Evolutionary conservation across 2,797 vertebrate genomes (phyloP), one percentile per base, ranked within the genome.

Genomic region (Capromys pilorides): DNA sequence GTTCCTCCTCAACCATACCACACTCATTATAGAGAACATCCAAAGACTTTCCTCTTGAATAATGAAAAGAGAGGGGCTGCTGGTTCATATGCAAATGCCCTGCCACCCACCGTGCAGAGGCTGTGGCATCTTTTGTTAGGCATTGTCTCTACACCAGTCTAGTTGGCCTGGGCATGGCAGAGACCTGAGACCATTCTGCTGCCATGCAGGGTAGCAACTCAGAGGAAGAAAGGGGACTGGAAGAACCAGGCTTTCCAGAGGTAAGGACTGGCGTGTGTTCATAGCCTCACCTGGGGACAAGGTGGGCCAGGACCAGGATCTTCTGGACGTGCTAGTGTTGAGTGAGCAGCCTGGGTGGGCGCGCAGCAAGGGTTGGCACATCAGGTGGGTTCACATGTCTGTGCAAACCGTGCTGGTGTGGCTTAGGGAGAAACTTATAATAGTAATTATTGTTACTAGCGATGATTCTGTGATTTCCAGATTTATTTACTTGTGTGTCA

Each of bases 71-170:
- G n/a, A 21, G 59, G 41, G 49, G 75, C 67, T 7, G 33, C 45
- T 66, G 13, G 81, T 86, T 93, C 61, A 67, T 86, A 33, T 91
- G 85, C 93, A 89, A n/a, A 95, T 93, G 6, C 11, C 6, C 41
- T 18, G 26, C 91, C 88, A 78, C 91, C 94, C 77, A 33, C 73
- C 13, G 5, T 39, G 41, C 41, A 5, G 36, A 86, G 85, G 57
- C 88, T 69, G 49, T 6, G 21, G 67, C 61, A 57, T 90, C 73
- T n/a, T 94, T 75, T 45, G 71, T 86, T 64, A 59, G 71, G 79
- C 89, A 82, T 69, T 39, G 51, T 51, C 75, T 36, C 59, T 14
- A 4, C 2, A 19, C 49, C 49, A 4, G 0, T 77, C 24, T 62
- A n/a, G 22, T 36, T 78, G 85, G 59, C 66, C 4, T 13, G 49